phyloP scores from a whole-genome alignment of 2,888 invertebrate species.

The Sicus ferrugineus region DNA sequence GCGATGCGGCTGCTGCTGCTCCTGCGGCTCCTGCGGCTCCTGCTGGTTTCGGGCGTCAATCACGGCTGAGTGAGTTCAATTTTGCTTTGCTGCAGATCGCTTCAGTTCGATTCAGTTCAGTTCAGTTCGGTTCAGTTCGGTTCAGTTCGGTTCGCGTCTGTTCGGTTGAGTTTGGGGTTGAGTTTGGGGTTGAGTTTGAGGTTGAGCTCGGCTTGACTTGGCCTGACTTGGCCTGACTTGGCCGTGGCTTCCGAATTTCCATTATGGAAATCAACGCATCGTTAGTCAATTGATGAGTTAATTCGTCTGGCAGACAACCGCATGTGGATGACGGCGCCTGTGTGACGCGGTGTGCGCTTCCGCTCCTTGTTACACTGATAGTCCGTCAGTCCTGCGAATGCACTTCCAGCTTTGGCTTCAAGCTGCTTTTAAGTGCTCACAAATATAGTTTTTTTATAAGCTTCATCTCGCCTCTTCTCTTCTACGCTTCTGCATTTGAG shows the following conservation, averaged over 20 bases:
- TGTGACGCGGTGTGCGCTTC: neutral
- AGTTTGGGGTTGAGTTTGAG: conserved; percentile 3
- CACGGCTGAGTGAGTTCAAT: conserved; percentile 44
- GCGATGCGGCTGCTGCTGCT: neutral
- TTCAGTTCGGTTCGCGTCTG: neutral
- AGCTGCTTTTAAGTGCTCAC: neutral
- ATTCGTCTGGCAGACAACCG: conserved; percentile 49
- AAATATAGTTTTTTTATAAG: too few species aligned
- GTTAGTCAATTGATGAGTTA: conserved; percentile 56
- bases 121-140: conserved; percentile 7
- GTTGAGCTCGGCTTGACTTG: conserved; percentile 4
- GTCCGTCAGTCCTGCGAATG: too few species aligned
- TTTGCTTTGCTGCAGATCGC: conserved; percentile 39
- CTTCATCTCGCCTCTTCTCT: too few species aligned
- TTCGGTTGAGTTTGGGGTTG: neutral
- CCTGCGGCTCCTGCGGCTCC: neutral
- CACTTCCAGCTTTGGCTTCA: neutral
- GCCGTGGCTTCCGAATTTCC: conserved; percentile 43
- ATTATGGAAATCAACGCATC: conserved; percentile 58
- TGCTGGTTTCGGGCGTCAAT: conserved; percentile 22
- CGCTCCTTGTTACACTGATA: too few species aligned
- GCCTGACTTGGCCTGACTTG: conserved; percentile 31
- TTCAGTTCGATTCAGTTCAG: neutral
- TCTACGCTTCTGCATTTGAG: too few species aligned
- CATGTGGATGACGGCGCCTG: conserved; percentile 35